Percentiles rank a stretch among this genome's conserved stretches.
These are phyloP conservation scores for Micromesistius poutassou DNA, from an alignment of 2,797 vertebrate species.

Conservation along the genomic window DNA sequence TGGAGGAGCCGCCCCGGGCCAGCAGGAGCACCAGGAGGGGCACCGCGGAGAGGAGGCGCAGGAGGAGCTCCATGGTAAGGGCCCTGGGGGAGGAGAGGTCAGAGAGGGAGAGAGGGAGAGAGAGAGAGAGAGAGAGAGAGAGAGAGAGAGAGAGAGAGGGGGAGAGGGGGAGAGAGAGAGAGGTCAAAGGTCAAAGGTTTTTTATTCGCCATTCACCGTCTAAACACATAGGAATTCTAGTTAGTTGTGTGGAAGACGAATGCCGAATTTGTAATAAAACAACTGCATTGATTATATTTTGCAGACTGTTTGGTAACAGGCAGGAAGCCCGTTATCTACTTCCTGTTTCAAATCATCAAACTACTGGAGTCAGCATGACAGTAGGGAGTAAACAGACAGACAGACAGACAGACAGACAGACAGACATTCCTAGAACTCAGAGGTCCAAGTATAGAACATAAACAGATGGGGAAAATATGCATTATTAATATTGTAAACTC, in stretches of 20 bases:
- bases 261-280: no score
- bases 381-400: no score
- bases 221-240: no score
- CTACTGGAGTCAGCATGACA: no score
- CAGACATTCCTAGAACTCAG: neutral
- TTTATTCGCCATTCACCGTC: no score
- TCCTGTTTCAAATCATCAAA: no score
- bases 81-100: constrained; percentile 7
- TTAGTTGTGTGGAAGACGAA: no score
- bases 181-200: no score
- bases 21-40: constrained; percentile 26
- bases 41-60: constrained; percentile 14
- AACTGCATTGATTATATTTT: no score
- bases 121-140: neutral
- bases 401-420: neutral
- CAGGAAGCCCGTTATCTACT: no score
- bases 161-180: no score
- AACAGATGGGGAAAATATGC: neutral
- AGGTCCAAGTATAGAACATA: neutral
- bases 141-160: neutral
- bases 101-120: neutral
- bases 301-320: no score
- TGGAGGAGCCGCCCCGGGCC: constrained; percentile 59
- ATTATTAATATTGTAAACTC: neutral
- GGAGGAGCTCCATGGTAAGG: constrained; percentile 47